A percentile compares a stretch with the other conserved stretches of the same genome.
Evolutionary conservation across 1,140 invertebrate species (phyloP).

Genomic region (Planococcus citri): DNA sequence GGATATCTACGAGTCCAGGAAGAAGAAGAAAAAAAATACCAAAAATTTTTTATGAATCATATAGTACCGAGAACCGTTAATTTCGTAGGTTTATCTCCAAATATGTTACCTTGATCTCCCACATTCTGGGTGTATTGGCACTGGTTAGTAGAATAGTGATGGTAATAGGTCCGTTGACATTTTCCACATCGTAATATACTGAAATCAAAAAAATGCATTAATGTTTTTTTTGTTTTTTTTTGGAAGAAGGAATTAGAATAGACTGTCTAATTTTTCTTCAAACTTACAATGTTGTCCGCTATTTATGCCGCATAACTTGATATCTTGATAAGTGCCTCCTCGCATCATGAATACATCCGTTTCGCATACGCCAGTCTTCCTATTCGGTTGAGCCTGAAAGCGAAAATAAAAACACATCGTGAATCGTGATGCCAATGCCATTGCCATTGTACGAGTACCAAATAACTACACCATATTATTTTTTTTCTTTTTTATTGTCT

Average conservation of each 20-base stretch:
- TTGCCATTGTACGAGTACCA: too few species aligned
- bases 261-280: not conserved
- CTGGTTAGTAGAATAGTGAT: constrained; percentile 44
- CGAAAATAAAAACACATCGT: constrained; percentile 17
- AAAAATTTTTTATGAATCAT: too few species aligned
- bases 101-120: constrained; percentile 53
- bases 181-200: constrained; percentile 56
- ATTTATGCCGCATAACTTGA: constrained; percentile 64
- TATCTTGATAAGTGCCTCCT: constrained; percentile 38
- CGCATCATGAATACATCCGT: constrained; percentile 53
- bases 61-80: not conserved
- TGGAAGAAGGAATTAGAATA: too few species aligned
- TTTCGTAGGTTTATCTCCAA: not conserved
- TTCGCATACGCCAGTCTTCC: constrained; percentile 61
- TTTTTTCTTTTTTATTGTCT: too few species aligned
- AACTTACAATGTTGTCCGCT: constrained; percentile 66
- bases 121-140: constrained; percentile 48
- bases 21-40: constrained; percentile 29
- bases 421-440: too few species aligned
- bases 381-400: constrained; percentile 61
- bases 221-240: not conserved
- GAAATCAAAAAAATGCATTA: constrained; percentile 19
- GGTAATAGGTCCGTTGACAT: constrained; percentile 37
- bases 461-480: too few species aligned
- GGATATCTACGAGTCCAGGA: constrained; percentile 31